phyloP scores from a whole-genome alignment of 1,140 invertebrate species.

The Drosophila grimshawi region DNA sequence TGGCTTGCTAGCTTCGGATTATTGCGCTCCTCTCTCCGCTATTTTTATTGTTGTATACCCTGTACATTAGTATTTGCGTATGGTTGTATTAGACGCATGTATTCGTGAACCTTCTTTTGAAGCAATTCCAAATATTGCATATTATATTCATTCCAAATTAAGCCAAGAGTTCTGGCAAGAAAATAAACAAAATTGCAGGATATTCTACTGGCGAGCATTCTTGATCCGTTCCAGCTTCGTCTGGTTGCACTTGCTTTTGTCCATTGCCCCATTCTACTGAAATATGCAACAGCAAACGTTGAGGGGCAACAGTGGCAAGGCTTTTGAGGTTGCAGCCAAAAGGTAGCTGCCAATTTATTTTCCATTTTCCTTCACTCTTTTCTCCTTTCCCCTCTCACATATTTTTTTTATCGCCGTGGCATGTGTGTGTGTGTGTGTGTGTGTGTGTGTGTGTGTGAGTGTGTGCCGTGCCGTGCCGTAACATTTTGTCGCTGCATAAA shows the following conservation, averaged over 20 bases:
- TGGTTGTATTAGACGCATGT: too few relatives aligned
- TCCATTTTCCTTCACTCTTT: slow-evolving; percentile 59
- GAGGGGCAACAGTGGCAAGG: slow-evolving; percentile 15
- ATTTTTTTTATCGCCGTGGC: slow-evolving; percentile 43
- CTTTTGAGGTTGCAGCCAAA: slow-evolving; percentile 43
- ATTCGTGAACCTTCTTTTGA: too few relatives aligned
- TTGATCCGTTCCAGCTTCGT: not conserved
- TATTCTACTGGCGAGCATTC: not conserved
- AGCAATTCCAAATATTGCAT: too few relatives aligned
- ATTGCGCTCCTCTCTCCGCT: slow-evolving; percentile 4
- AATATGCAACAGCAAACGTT: slow-evolving; percentile 65
- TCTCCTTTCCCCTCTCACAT: slow-evolving; percentile 9
- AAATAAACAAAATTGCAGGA: not conserved
- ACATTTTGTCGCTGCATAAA: slow-evolving; percentile 73
- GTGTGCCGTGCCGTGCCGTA: slow-evolving; percentile 26
- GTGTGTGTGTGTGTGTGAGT: slow-evolving; percentile 13
- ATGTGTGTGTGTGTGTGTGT: slow-evolving; percentile 20
- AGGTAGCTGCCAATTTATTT: slow-evolving; percentile 81
- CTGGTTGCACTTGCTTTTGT: not conserved
- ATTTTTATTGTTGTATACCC: slow-evolving; percentile 7
- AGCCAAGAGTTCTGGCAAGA: too few relatives aligned
- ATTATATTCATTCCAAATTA: too few relatives aligned
- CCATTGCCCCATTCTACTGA: slow-evolving; percentile 45
- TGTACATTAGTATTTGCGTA: not conserved
- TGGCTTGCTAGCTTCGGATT: slow-evolving; percentile 18